Conservation (phyloP, 2,888 invertebrate genomes). For the Hipparchia semele region DNA sequence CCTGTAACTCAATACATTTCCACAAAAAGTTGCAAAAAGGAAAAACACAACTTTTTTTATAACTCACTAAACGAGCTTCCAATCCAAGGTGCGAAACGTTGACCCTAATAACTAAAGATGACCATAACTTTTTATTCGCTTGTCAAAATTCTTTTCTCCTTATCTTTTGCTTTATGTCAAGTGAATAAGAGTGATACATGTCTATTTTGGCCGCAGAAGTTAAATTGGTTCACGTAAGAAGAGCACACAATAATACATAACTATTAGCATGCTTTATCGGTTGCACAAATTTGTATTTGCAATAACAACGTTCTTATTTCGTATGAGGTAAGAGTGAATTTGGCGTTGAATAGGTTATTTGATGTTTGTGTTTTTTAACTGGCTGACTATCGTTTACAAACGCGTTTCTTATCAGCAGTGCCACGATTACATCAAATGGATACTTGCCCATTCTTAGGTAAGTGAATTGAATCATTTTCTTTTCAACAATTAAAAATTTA, state of each 20-base stretch:
- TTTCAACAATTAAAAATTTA: too few relatives aligned
- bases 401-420: conserved; percentile 52
- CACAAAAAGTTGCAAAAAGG: conserved; percentile 11
- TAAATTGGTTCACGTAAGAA: conserved; percentile 26
- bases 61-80: conserved; percentile 62
- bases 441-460: conserved; percentile 28
- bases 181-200: conserved; percentile 31
- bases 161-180: conserved; percentile 41
- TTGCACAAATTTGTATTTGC: conserved; percentile 13
- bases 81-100: conserved; percentile 74
- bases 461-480: conserved; percentile 23
- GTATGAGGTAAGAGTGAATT: conserved; percentile 17
- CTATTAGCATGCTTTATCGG: conserved; percentile 32
- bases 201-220: conserved; percentile 1
- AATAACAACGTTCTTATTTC: background rate
- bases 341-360: background rate
- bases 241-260: conserved; percentile 25
- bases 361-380: conserved; percentile 14
- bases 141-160: conserved; percentile 17
- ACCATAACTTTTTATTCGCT: conserved; percentile 24
- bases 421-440: conserved; percentile 35
- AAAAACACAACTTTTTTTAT: conserved; percentile 54
- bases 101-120: conserved; percentile 60
- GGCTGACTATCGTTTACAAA: conserved; percentile 38
- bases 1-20: background rate